Conservation (phyloP, 2,888 invertebrate species). For the Meta bourneti region DNA sequence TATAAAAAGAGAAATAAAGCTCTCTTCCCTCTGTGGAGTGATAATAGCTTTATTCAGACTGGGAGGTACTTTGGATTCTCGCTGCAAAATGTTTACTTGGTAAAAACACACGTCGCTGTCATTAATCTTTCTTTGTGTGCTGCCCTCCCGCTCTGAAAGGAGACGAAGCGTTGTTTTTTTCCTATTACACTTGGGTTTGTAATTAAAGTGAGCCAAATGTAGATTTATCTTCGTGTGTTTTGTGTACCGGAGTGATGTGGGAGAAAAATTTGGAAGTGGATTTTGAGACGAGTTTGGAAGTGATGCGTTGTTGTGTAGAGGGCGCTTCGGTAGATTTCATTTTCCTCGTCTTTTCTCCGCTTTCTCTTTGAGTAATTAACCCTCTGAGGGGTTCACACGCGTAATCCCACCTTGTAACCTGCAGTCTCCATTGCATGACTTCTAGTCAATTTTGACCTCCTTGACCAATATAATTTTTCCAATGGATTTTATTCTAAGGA, state of each 20-base stretch:
- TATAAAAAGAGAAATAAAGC: slow-evolving; percentile 34
- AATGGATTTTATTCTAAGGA: too few relatives aligned
- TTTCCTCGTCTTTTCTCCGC: not conserved
- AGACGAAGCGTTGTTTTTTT: not conserved
- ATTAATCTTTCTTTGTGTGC: slow-evolving; percentile 58
- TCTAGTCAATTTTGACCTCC: too few relatives aligned
- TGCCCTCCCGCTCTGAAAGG: slow-evolving; percentile 1
- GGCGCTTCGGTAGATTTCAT: slow-evolving; percentile 13
- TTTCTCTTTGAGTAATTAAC: not conserved
- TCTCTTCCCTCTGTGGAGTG: slow-evolving; percentile 4
- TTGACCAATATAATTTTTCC: too few relatives aligned
- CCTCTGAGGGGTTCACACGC: too few relatives aligned
- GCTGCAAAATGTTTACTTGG: slow-evolving; percentile 28
- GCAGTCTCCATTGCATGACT: too few relatives aligned
- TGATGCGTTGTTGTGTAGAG: not conserved
- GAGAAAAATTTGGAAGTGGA: not conserved
- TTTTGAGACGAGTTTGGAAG: not conserved
- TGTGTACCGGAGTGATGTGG: not conserved
- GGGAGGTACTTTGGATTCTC: slow-evolving; percentile 1
- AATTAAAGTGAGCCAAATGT: slow-evolving; percentile 66
- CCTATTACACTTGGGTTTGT: slow-evolving; percentile 29
- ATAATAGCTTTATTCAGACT: slow-evolving; percentile 70
- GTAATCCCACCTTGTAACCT: too few relatives aligned
- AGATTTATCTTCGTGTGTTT: slow-evolving; percentile 63
- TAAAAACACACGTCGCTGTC: slow-evolving; percentile 19